Evolutionary conservation across 1,140 invertebrate species (phyloP).

Genomic region (Brachionus rotundiformis): DNA sequence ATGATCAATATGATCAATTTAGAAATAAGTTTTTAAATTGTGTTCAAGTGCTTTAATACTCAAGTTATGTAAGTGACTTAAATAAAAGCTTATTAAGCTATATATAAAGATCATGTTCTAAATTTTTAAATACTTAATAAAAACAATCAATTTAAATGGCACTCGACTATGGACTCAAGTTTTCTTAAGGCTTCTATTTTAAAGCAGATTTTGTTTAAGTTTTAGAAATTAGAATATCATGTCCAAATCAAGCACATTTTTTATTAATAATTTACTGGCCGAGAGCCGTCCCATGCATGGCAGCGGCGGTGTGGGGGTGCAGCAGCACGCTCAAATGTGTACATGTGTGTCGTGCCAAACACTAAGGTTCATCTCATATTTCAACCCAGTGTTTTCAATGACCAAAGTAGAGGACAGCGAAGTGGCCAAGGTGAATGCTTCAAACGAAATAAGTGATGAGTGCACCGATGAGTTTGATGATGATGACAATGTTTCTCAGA

Average conservation of each 20-base stretch:
- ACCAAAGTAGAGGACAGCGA: not conserved
- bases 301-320: not conserved
- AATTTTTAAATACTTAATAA: constrained; percentile 20
- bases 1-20: constrained; percentile 31
- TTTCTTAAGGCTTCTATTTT: not conserved
- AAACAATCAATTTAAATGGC: constrained; percentile 33
- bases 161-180: constrained; percentile 1
- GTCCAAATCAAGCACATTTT: constrained; percentile 36
- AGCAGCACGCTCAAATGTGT: not conserved
- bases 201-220: not conserved
- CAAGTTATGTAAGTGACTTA: constrained; percentile 4
- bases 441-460: constrained; percentile 24
- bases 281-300: not conserved
- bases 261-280: constrained; percentile 1
- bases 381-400: not conserved
- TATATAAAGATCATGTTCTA: constrained; percentile 45
- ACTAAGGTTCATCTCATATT: not conserved
- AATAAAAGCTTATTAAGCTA: constrained; percentile 31
- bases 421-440: not conserved
- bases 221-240: constrained; percentile 37
- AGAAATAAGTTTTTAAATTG: not conserved
- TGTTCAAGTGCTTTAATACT: constrained; percentile 40
- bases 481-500: constrained; percentile 31
- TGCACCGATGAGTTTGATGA: constrained; percentile 10
- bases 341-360: constrained; percentile 10